Base-by-base conservation (phyloP, 2,797 vertebrate species). In the Molossus molossus region DNA sequence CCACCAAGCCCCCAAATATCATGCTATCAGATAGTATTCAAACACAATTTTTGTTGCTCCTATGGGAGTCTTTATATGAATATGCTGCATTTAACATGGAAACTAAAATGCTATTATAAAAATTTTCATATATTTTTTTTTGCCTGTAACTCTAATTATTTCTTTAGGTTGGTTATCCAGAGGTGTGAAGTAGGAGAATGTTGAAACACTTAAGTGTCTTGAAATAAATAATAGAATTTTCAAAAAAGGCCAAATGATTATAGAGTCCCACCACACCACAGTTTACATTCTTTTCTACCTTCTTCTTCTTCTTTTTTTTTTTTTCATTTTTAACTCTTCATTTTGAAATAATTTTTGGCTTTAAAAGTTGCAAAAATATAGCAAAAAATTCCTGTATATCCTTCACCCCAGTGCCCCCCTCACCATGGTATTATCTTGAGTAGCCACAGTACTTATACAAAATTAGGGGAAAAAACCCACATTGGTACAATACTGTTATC, bases 311-410 rank as follows among this genome's bases (percentile, higher is more conserved):
- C 18, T 45, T 55, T 80, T 80, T 60, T 21, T 70, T 65, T 5
- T 70, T 67, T 89, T 86, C 23, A 55, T 55, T 84, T 80, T 60
- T 53, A 64, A 75, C 33, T 75, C 87, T 70, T 82, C 17, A 73
- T 60, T 69, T 87, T 62, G 50, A 82, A 87, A 50, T 25, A 77
- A 64, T 45, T n/a, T 8, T 9, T 60, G 37, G 64, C n/a, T 55
- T 90, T 80, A 55, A 75, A 91, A 85, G 18, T 65, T 60, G 20
- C 40, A 72, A 80, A 81, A 84, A 72, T n/a, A 67, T 25, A 29
- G 37, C 13, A 27, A 53, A 86, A 57, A 73, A 75, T 83, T 75
- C 25, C 14, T 48, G 11, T 6, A 15, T 53, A 21, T 53, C 21
- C 15, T 80, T 60, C 50, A 65, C 12, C 14, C 13, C 18, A 9